These are phyloP conservation scores for Conopomorpha cramerella DNA, from an alignment of 1,140 invertebrate species.

Conservation along the genomic window DNA sequence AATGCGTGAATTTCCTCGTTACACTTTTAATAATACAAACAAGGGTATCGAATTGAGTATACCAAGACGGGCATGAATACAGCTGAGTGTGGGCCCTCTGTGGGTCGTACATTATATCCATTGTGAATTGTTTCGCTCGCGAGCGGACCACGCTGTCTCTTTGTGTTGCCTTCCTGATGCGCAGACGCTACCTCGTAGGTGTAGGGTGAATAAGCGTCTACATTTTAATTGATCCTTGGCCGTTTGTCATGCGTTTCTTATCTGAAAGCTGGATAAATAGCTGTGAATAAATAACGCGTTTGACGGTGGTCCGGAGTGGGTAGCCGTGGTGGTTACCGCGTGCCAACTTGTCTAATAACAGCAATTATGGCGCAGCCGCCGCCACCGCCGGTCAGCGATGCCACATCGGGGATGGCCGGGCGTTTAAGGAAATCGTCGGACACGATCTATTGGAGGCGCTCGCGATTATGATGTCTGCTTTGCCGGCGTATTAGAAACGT, in stretches of 20 bases:
- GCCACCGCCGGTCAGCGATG: slow-evolving; percentile 15
- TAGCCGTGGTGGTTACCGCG: slow-evolving; percentile 20
- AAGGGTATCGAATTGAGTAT: slow-evolving; percentile 9
- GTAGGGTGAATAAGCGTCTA: slow-evolving; percentile 3
- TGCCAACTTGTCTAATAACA: slow-evolving; percentile 38
- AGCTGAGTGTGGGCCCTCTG: slow-evolving; percentile 20
- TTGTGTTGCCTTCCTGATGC: too few relatives aligned
- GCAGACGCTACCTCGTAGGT: too few relatives aligned
- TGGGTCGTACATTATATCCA: slow-evolving; percentile 16
- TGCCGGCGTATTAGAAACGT: too few relatives aligned
- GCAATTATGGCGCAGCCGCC: slow-evolving; percentile 35
- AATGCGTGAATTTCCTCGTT: slow-evolving; percentile 9
- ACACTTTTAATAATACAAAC: slow-evolving; percentile 12
- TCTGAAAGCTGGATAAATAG: slow-evolving; percentile 6
- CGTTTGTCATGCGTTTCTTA: slow-evolving; percentile 8
- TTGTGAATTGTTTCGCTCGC: slow-evolving; percentile 24
- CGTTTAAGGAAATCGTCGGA: too few relatives aligned
- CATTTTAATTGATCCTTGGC: slow-evolving; percentile 9
- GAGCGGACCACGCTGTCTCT: too few relatives aligned
- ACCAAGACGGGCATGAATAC: background rate
- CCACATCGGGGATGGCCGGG: slow-evolving; percentile 15
- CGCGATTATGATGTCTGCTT: too few relatives aligned
- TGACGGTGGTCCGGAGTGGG: slow-evolving; percentile 15
- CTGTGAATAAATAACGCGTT: slow-evolving; percentile 9
- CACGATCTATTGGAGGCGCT: too few relatives aligned